phyloP scores from a whole-genome alignment of 2,113 vertebrate species.

The Mohoua ochrocephala region DNA sequence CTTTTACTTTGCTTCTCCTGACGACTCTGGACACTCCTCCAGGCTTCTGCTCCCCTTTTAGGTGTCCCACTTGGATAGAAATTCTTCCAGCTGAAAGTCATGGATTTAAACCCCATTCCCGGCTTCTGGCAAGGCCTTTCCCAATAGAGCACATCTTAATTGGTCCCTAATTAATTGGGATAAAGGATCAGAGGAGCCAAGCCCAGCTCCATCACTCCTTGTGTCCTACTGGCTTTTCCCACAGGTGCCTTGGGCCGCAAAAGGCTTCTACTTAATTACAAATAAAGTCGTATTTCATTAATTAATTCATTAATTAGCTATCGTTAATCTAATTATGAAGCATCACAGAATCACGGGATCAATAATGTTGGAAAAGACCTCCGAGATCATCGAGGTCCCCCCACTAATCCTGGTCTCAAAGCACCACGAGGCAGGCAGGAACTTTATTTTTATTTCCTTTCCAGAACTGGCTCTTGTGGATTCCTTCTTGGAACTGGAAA shows the following conservation, averaged over 20 bases:
- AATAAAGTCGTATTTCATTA: not conserved
- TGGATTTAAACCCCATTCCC: not conserved
- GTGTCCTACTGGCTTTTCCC: not conserved
- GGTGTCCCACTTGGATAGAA: not conserved
- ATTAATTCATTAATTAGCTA: not conserved
- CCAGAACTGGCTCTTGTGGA: not conserved
- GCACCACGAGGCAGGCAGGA: not conserved
- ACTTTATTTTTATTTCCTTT: not conserved
- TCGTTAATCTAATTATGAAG: not conserved
- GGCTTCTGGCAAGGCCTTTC: not conserved
- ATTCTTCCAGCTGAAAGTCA: not conserved
- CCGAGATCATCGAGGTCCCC: not conserved
- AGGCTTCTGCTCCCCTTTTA: not conserved
- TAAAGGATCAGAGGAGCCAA: not conserved
- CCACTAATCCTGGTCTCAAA: not conserved
- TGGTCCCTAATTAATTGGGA: not conserved
- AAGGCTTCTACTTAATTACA: not conserved
- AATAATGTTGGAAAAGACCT: not conserved
- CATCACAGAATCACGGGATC: not conserved
- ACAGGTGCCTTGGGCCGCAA: not conserved
- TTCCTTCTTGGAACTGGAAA: not conserved
- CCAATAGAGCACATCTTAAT: not conserved
- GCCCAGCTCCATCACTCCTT: not conserved
- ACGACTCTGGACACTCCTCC: rapidly evolving
- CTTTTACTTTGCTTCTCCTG: rapidly evolving